Percentiles rank a stretch among this genome's conserved stretches.
These are phyloP conservation scores for Agrochola litura DNA, from an alignment of 2,888 invertebrate genomes.

Conservation along the genomic window DNA sequence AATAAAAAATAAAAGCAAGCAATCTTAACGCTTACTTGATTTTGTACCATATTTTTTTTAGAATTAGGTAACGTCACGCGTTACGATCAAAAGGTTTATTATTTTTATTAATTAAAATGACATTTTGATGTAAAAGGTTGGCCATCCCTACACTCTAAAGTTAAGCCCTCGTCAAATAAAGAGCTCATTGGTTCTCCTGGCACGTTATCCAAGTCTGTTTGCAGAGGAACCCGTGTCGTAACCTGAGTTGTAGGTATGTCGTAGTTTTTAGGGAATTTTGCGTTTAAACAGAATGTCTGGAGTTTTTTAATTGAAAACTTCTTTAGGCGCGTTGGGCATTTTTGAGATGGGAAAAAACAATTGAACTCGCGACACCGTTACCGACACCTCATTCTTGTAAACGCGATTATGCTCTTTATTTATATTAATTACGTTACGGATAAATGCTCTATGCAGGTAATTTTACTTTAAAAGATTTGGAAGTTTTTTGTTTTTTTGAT, in stretches of 20 bases:
- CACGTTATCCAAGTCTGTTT: constrained; percentile 13
- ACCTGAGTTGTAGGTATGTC: background rate
- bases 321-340: too few relatives aligned
- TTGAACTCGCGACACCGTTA: too few relatives aligned
- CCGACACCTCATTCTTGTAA: too few relatives aligned
- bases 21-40: background rate
- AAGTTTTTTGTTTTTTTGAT: too few relatives aligned
- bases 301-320: too few relatives aligned
- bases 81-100: background rate
- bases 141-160: background rate
- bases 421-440: too few relatives aligned
- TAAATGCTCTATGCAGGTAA: too few relatives aligned
- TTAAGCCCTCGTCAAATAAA: background rate
- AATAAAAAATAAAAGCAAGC: too few relatives aligned
- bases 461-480: too few relatives aligned
- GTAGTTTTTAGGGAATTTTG: background rate
- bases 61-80: background rate
- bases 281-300: too few relatives aligned
- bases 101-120: background rate
- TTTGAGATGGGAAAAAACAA: too few relatives aligned
- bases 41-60: background rate
- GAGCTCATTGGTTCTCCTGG: constrained; percentile 17
- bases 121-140: background rate
- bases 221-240: background rate
- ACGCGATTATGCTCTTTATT: too few relatives aligned